Base-by-base conservation (phyloP, 2,113 vertebrate genomes). In the Phoxinus phoxinus region DNA sequence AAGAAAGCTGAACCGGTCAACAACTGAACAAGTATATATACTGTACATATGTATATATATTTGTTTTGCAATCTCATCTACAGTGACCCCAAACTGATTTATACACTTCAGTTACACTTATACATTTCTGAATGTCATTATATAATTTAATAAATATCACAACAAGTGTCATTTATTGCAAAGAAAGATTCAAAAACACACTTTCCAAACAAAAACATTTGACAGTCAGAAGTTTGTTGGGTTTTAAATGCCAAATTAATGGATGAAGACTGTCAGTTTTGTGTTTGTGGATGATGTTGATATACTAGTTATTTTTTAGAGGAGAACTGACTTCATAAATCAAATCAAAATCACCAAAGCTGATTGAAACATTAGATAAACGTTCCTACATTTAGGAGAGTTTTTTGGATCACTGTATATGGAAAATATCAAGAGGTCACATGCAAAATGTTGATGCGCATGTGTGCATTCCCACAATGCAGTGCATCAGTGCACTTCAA, bases 401-500 rank as follows among this genome's bases (percentile, higher is more conserved):
- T 4, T 5, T 59, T 59, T 1, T 11, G 11, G 12, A 56, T 37
- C 12, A 9, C 35, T n/a, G 21, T 44, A 12, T 11, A 44, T 80
- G 0, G 0, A 81, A 63, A 65, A 19, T 2, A 65, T 85, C 79
- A 86, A 86, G 30, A 90, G 72, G 32, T 80, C 67, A 78, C 23
- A 75, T 32, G n/a, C 23, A 32, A 35, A 35, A 0, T 56, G 83
- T 63, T 88, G 5, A 76, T 48, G 59, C n/a, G 51, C 15, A 81
- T 84, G 5, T 69, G 46, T 65, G 72, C 15, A 17, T 37, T 74
- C 76, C 76, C 73, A 77, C 51, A 84, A 86, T 82, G 80, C 65
- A 73, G 32, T 15, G 85, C 77, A 81, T 76, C n/a, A 25, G 41
- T 67, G n/a, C 27, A 80, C 91, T 93, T 89, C 85, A 91, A 93